phyloP scores from a whole-genome alignment of 2,797 vertebrate species.

The Poecilia picta region DNA sequence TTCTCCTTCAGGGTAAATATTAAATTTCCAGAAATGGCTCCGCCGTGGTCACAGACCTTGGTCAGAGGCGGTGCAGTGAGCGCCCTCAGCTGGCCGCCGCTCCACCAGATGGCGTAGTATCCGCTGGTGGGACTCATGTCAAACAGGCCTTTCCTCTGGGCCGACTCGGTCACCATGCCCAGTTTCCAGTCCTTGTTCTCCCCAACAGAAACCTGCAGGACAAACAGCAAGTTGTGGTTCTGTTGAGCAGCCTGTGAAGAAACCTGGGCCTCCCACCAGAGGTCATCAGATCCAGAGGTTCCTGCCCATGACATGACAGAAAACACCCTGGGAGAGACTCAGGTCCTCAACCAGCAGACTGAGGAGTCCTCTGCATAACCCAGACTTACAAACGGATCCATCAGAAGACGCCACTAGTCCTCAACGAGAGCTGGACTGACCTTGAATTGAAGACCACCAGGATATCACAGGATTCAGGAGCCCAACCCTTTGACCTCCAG shows the following conservation, averaged over 20 bases:
- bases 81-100: slow-evolving; percentile 66
- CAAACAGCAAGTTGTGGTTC: background rate
- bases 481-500: background rate
- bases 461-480: too few species aligned
- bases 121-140: slow-evolving; percentile 78
- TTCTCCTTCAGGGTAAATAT: too few species aligned
- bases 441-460: background rate
- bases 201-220: slow-evolving; percentile 76
- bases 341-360: background rate
- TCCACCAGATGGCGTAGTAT: slow-evolving; percentile 82
- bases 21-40: too few species aligned
- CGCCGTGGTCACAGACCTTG: slow-evolving; percentile 73
- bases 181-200: slow-evolving; percentile 83
- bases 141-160: slow-evolving; percentile 81
- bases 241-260: background rate
- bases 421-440: background rate
- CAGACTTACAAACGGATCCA: background rate
- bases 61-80: slow-evolving; percentile 69
- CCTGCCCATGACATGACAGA: background rate
- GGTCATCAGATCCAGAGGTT: background rate
- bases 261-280: background rate
- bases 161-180: slow-evolving; percentile 74
- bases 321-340: background rate
- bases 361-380: background rate
- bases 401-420: background rate